Evolutionary conservation across 2,888 invertebrate species (phyloP).

Genomic region (Papilio demoleus): DNA sequence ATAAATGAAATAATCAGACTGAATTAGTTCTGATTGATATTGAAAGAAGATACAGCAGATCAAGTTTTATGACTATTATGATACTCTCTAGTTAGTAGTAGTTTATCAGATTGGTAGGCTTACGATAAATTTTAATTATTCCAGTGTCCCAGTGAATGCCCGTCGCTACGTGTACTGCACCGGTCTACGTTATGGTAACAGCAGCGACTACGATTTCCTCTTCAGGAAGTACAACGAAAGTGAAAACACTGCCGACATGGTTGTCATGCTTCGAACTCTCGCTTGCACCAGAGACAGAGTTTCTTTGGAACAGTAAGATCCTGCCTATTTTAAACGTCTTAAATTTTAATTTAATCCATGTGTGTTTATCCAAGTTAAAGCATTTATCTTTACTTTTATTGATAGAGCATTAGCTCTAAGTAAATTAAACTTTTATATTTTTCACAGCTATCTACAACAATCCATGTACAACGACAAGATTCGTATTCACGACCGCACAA

Average conservation of each 20-base stretch:
- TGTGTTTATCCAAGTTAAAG: too few relatives aligned
- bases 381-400: too few relatives aligned
- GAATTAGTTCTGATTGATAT: too few relatives aligned
- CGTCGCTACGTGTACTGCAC: conserved; percentile 86
- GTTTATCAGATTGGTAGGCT: too few relatives aligned
- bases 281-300: conserved; percentile 64
- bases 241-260: conserved; percentile 84
- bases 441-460: conserved; percentile 77
- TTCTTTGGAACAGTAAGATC: conserved; percentile 60
- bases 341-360: too few relatives aligned
- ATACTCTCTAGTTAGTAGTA: too few relatives aligned
- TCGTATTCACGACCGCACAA: conserved; percentile 75
- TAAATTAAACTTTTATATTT: too few relatives aligned
- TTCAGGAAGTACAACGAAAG: conserved; percentile 82
- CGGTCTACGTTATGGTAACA: conserved; percentile 83
- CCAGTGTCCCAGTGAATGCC: conserved; percentile 83
- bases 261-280: conserved; percentile 81
- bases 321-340: too few relatives aligned
- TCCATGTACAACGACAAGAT: conserved; percentile 73
- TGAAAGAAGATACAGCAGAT: too few relatives aligned
- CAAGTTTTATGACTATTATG: too few relatives aligned
- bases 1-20: too few relatives aligned
- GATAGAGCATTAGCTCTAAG: too few relatives aligned
- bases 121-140: conserved; percentile 3
- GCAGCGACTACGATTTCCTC: conserved; percentile 85